Percentiles rank a stretch among this genome's conserved stretches.
phyloP scores from a whole-genome alignment of 35 echinoderm and acorn worm genomes.

The Eucidaris tribuloides region DNA sequence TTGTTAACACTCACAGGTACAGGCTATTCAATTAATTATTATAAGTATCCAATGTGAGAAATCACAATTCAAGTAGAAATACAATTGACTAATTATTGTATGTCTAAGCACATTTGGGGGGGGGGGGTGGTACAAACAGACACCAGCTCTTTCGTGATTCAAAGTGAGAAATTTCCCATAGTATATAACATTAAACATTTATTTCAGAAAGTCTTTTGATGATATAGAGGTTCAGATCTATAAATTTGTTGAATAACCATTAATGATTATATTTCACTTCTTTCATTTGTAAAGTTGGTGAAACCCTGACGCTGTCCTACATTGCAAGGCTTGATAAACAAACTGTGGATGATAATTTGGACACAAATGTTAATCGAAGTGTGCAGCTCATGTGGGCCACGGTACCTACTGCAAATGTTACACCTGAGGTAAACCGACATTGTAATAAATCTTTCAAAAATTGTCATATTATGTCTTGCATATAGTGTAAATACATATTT shows the following conservation, averaged over 20 bases:
- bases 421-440: not conserved
- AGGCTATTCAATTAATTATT: too few relatives aligned
- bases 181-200: not conserved
- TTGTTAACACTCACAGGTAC: too few relatives aligned
- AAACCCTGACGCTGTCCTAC: constrained; percentile 25
- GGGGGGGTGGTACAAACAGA: not conserved
- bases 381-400: constrained; percentile 20
- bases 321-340: constrained; percentile 1
- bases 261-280: not conserved
- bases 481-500: not conserved
- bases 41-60: too few relatives aligned
- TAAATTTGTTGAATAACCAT: too few relatives aligned
- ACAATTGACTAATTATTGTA: not conserved
- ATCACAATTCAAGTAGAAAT: too few relatives aligned
- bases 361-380: not conserved
- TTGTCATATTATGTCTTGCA: not conserved
- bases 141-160: not conserved
- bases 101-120: not conserved
- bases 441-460: too few relatives aligned
- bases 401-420: not conserved
- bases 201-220: not conserved
- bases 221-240: too few relatives aligned
- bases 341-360: constrained; percentile 9
- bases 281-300: constrained; percentile 20
- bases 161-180: not conserved